A percentile compares a stretch with the other conserved stretches of the same genome.
These are phyloP conservation scores for Drosophila neocordata DNA, from an alignment of 1,140 invertebrate species.

Conservation along the genomic window DNA sequence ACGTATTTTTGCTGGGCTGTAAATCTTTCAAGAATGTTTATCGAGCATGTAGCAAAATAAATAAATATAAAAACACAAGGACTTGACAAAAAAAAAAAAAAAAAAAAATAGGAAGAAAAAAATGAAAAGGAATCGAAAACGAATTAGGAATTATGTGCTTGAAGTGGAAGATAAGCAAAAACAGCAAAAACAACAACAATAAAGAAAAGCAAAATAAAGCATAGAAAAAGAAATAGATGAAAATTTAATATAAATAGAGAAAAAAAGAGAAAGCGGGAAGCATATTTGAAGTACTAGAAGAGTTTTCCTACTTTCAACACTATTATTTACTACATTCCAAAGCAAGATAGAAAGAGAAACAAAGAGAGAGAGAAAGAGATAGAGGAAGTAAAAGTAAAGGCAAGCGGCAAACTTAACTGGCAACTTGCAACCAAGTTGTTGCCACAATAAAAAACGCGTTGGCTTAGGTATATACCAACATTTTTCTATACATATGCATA, in stretches of 20 bases:
- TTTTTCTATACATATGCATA: neutral
- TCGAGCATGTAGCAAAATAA: conserved; percentile 42
- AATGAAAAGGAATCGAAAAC: conserved; percentile 4
- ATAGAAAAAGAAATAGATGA: neutral
- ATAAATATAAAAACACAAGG: conserved; percentile 35
- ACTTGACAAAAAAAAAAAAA: conserved; percentile 15
- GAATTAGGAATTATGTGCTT: conserved; percentile 36
- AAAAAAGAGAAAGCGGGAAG: neutral
- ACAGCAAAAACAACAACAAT: conserved; percentile 14
- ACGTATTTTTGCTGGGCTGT: conserved; percentile 36
- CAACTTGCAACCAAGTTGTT: conserved; percentile 22
- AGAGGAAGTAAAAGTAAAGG: neutral
- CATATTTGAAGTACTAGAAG: too few species aligned
- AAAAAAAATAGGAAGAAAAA: conserved; percentile 13
- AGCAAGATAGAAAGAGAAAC: conserved; percentile 27
- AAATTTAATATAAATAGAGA: conserved; percentile 14
- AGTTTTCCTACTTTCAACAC: conserved; percentile 40
- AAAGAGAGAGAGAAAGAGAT: neutral
- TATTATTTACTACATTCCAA: conserved; percentile 38
- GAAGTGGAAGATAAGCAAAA: conserved; percentile 25
- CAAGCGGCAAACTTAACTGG: neutral
- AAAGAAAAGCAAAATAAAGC: too few species aligned
- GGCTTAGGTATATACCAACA: conserved; percentile 51
- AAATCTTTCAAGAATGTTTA: conserved; percentile 64
- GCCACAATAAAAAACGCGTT: conserved; percentile 64